Conservation (phyloP, 2,113 vertebrate species). For the Istiophorus platypterus region DNA sequence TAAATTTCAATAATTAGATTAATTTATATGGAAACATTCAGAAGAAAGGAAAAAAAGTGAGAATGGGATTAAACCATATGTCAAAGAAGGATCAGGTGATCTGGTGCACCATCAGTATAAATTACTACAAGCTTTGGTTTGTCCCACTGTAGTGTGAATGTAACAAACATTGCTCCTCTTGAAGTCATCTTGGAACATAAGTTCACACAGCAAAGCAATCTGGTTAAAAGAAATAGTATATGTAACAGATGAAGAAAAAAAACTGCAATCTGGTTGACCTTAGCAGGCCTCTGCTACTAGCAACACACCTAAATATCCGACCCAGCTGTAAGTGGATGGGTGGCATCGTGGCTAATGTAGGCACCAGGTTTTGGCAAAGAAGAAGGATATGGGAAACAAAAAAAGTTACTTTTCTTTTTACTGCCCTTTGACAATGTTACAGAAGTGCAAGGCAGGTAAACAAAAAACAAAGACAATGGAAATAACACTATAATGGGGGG, state of each 20-base stretch:
- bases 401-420: too few species aligned
- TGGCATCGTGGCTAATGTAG: too few species aligned
- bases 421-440: too few species aligned
- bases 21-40: not conserved
- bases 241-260: not conserved
- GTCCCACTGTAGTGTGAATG: not conserved
- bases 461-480: too few species aligned
- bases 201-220: not conserved
- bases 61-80: not conserved
- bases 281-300: too few species aligned
- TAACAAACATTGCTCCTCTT: not conserved
- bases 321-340: too few species aligned
- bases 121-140: not conserved
- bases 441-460: too few species aligned
- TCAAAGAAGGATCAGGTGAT: not conserved
- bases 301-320: too few species aligned
- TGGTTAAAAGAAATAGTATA: not conserved
- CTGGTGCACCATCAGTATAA: not conserved
- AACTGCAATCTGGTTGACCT: not conserved
- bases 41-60: not conserved
- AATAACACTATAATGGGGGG: too few species aligned
- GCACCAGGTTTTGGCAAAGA: too few species aligned
- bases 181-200: not conserved
- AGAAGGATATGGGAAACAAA: too few species aligned
- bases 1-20: not conserved